phyloP scores from a whole-genome alignment of 2,113 vertebrate genomes.

The Eulacestoma nigropectus region DNA sequence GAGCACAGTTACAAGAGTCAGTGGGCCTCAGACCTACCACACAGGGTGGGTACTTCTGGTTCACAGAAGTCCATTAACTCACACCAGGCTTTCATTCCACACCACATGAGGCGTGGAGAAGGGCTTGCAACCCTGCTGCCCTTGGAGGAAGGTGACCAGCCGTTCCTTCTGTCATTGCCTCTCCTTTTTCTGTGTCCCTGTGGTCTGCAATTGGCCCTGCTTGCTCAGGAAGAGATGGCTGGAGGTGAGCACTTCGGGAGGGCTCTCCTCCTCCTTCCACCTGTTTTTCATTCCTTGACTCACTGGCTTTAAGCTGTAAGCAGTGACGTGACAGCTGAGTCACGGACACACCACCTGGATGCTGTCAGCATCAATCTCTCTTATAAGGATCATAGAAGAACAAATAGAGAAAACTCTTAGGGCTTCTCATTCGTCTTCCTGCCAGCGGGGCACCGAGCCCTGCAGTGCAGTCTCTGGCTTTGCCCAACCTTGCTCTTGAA shows the following conservation, averaged over 20 bases:
- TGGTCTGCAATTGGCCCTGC: not conserved
- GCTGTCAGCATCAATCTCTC: conserved; percentile 67
- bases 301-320: conserved; percentile 49
- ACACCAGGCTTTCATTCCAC: conserved; percentile 3
- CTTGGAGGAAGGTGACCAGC: not conserved
- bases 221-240: not conserved
- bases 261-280: conserved; percentile 57
- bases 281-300: conserved; percentile 63
- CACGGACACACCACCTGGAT: conserved; percentile 57
- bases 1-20: not conserved
- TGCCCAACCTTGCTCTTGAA: not conserved
- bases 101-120: not conserved
- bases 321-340: conserved; percentile 65
- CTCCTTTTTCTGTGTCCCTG: not conserved
- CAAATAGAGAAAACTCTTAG: conserved; percentile 38
- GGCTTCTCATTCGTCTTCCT: conserved; percentile 52
- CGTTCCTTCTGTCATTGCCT: conserved; percentile 28
- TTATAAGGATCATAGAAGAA: conserved; percentile 55
- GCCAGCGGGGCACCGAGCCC: not conserved
- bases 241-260: conserved; percentile 20
- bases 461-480: not conserved
- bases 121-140: conserved; percentile 10
- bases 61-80: conserved; percentile 4
- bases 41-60: not conserved
- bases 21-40: not conserved